Percentiles rank a stretch among this genome's conserved stretches.
phyloP scores from a whole-genome alignment of 2,113 vertebrate genomes.

The Cyphomyrus discorhynchus region DNA sequence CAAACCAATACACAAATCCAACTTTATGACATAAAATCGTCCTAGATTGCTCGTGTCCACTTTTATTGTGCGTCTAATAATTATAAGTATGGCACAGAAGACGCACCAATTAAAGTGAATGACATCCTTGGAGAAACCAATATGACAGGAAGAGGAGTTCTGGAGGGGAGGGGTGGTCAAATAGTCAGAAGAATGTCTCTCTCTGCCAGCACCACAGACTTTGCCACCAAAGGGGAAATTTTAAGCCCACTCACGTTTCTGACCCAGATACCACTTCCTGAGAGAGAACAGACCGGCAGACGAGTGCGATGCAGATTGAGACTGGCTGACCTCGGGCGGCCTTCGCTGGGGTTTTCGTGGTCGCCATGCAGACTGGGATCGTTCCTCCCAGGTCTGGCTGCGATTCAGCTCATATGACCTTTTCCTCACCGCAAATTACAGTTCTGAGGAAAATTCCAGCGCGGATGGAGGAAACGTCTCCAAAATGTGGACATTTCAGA shows the following conservation, averaged over 20 bases:
- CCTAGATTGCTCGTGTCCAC: neutral
- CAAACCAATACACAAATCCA: neutral
- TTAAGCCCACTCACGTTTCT: neutral
- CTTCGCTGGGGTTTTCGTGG: neutral
- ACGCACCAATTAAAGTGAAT: neutral
- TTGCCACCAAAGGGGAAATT: neutral
- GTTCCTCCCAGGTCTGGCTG: neutral
- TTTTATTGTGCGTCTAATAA: neutral
- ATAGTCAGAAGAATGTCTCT: neutral
- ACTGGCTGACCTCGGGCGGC: neutral
- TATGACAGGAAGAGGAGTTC: neutral
- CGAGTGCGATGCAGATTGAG: neutral
- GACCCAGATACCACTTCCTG: neutral
- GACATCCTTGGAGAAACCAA: neutral
- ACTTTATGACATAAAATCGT: neutral
- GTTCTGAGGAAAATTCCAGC: neutral
- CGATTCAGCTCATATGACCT: neutral
- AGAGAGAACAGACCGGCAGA: neutral
- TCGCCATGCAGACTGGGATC: neutral
- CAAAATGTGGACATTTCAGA: neutral
- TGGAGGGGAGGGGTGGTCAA: neutral
- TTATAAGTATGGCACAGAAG: neutral
- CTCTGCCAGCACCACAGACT: neutral
- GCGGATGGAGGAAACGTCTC: neutral
- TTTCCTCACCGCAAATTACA: slow-evolving; percentile 15